phyloP scores from a whole-genome alignment of 2,113 vertebrate genomes.

The Sylvicapra grimmia region DNA sequence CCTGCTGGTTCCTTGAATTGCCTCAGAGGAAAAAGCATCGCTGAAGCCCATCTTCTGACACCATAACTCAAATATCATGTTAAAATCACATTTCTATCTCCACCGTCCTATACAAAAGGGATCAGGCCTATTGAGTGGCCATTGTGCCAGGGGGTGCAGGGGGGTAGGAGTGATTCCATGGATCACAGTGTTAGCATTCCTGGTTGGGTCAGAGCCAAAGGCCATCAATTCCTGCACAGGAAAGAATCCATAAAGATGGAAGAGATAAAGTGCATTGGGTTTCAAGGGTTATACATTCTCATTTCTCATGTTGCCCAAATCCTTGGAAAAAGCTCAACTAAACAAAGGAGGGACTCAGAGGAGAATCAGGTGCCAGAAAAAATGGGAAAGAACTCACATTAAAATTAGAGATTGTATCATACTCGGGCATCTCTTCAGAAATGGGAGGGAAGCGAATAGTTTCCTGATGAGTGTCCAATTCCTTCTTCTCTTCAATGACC shows the following conservation, averaged over 20 bases:
- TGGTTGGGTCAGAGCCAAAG: not conserved
- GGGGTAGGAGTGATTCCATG: not conserved
- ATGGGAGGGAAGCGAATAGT: not conserved
- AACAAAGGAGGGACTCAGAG: not conserved
- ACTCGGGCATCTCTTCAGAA: not conserved
- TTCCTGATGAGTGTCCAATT: not conserved
- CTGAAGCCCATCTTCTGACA: not conserved
- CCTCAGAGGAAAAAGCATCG: not conserved
- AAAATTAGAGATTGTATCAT: not conserved
- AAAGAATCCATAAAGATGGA: not conserved
- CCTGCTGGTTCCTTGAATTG: not conserved
- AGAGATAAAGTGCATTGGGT: not conserved
- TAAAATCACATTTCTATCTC: not conserved
- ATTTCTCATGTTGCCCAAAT: not conserved
- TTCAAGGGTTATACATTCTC: not conserved
- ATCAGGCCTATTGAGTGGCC: not conserved
- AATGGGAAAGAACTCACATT: conserved; percentile 40
- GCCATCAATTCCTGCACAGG: not conserved
- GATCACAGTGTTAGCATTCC: not conserved
- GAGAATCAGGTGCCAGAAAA: not conserved
- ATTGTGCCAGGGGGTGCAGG: not conserved
- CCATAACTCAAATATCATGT: not conserved
- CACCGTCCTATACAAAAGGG: not conserved
- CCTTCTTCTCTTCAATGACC: not conserved
- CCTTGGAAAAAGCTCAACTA: not conserved